These are phyloP conservation scores for Mesorhabditis sp. DNA, from an alignment of 2,888 invertebrate genomes.

Conservation along the genomic window DNA sequence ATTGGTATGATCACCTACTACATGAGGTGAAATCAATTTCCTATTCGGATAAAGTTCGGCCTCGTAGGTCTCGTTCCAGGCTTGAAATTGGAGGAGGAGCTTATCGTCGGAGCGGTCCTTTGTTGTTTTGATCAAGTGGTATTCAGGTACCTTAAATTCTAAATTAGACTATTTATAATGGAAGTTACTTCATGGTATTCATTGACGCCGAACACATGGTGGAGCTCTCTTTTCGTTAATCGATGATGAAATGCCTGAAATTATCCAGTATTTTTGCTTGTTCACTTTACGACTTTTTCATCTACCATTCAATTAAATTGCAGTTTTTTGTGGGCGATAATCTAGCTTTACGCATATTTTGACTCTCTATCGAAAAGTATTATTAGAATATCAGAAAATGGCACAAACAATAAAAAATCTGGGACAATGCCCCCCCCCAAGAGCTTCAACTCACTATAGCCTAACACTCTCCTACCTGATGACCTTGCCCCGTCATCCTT, in stretches of 20 bases:
- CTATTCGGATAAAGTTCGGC: constrained; percentile 42
- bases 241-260: constrained; percentile 48
- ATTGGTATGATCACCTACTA: constrained; percentile 19
- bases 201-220: constrained; percentile 52
- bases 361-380: too few relatives aligned
- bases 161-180: background rate
- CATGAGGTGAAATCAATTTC: constrained; percentile 43
- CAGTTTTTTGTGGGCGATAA: too few relatives aligned
- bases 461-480: too few relatives aligned
- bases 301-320: too few relatives aligned
- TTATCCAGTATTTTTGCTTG: background rate
- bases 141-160: constrained; percentile 28
- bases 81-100: constrained; percentile 36
- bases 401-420: too few relatives aligned
- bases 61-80: constrained; percentile 49
- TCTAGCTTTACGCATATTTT: too few relatives aligned
- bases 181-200: constrained; percentile 31
- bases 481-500: too few relatives aligned
- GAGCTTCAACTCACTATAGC: too few relatives aligned
- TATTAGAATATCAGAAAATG: too few relatives aligned
- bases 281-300: too few relatives aligned
- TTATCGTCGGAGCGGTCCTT: constrained; percentile 13
- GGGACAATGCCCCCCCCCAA: too few relatives aligned
- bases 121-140: constrained; percentile 17
- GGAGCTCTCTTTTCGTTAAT: constrained; percentile 44